A percentile compares a stretch with the other conserved stretches of the same genome.
phyloP scores from a whole-genome alignment of 2,797 vertebrate genomes.

The Pangasius krempfi region DNA sequence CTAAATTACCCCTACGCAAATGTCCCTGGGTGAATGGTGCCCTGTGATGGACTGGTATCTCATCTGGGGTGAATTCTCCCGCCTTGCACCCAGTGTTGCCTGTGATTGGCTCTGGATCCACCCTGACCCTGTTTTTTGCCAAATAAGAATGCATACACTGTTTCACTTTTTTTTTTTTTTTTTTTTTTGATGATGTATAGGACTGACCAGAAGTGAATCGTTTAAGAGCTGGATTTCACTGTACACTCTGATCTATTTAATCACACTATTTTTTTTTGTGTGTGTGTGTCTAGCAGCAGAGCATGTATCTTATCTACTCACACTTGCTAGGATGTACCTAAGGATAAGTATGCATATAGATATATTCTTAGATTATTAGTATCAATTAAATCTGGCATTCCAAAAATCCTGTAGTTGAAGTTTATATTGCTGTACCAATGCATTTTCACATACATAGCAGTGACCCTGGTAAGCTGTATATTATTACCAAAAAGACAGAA shows the following conservation, averaged over 20 bases:
- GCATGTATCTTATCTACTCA: neutral
- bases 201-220: neutral
- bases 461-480: slow-evolving; percentile 1
- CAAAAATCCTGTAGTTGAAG: neutral
- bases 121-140: neutral
- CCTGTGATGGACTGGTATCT: neutral
- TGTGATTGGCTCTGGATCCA: neutral
- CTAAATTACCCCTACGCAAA: neutral
- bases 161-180: neutral
- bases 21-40: neutral
- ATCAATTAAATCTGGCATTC: neutral
- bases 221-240: neutral
- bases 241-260: too few relatives aligned
- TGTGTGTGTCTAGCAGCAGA: neutral
- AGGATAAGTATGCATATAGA: neutral
- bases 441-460: neutral
- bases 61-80: neutral
- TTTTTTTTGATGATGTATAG: neutral
- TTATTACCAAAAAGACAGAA: neutral
- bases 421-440: neutral
- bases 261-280: too few relatives aligned
- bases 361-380: neutral
- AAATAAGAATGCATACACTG: neutral
- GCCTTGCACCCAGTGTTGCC: neutral
- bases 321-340: neutral